Evolutionary conservation across 2,113 vertebrate genomes (phyloP).

Genomic region (Amia ocellicauda): DNA sequence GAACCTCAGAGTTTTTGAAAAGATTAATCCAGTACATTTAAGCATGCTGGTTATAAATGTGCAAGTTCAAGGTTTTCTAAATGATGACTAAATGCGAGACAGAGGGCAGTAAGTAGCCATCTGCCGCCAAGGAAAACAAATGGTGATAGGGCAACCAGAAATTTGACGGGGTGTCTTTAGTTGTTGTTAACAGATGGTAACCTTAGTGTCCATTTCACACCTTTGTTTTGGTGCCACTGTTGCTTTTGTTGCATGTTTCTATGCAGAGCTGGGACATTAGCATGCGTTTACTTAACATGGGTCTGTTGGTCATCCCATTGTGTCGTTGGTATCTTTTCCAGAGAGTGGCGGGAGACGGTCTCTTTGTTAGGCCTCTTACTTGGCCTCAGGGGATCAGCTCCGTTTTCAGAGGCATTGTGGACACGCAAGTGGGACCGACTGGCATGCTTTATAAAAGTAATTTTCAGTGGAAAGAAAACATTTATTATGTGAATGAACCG

Average conservation of each 20-base stretch:
- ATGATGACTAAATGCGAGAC: too few species aligned
- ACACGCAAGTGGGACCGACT: constrained; percentile 49
- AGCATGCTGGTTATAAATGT: too few species aligned
- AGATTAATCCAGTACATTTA: too few species aligned
- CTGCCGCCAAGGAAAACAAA: neutral
- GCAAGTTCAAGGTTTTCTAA: too few species aligned
- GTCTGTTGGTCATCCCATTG: constrained; percentile 5
- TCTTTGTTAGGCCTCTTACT: constrained; percentile 34
- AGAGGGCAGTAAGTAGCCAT: too few species aligned
- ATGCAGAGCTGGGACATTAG: constrained; percentile 11
- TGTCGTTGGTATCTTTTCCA: constrained; percentile 20
- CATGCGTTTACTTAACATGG: neutral
- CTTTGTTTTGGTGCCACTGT: constrained; percentile 15
- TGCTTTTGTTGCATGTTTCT: neutral
- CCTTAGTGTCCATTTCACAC: constrained; percentile 17
- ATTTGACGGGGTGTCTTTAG: constrained; percentile 38
- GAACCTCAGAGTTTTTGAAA: too few species aligned
- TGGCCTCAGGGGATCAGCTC: constrained; percentile 39
- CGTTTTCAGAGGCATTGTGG: constrained; percentile 33
- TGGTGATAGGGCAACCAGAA: constrained; percentile 9
- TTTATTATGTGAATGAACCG: too few species aligned
- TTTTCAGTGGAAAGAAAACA: too few species aligned
- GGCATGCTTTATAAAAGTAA: constrained; percentile 19
- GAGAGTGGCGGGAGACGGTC: constrained; percentile 28
- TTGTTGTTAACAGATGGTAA: constrained; percentile 52